phyloP scores from a whole-genome alignment of 2,113 vertebrate species.

The Pedionomus torquatus region DNA sequence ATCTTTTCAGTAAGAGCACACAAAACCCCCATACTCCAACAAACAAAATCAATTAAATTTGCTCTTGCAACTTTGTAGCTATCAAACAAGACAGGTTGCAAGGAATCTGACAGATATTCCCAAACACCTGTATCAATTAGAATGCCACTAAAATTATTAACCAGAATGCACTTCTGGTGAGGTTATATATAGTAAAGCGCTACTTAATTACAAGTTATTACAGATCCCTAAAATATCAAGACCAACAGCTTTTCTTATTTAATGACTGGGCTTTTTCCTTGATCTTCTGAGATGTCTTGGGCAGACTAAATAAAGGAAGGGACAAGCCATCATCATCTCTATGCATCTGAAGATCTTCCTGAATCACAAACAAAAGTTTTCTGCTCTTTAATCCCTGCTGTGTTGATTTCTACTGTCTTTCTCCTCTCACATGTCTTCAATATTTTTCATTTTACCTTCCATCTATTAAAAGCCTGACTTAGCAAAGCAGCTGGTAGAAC shows the following conservation, averaged over 20 bases:
- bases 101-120: neutral
- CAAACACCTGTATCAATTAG: neutral
- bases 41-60: too few species aligned
- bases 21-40: fast-evolving
- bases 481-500: neutral
- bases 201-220: neutral
- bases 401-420: neutral
- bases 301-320: neutral
- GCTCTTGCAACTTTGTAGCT: neutral
- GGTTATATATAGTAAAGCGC: neutral
- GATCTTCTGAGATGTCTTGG: neutral
- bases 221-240: neutral
- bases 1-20: neutral
- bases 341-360: neutral
- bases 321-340: neutral
- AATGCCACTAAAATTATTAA: neutral
- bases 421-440: neutral
- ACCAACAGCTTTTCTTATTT: neutral
- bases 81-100: neutral
- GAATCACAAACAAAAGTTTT: neutral
- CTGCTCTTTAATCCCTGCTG: neutral
- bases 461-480: neutral
- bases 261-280: neutral
- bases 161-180: neutral
- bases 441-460: neutral